Evolutionary conservation across 2,113 vertebrate species (phyloP).

Genomic region (Damaliscus lunatus): DNA sequence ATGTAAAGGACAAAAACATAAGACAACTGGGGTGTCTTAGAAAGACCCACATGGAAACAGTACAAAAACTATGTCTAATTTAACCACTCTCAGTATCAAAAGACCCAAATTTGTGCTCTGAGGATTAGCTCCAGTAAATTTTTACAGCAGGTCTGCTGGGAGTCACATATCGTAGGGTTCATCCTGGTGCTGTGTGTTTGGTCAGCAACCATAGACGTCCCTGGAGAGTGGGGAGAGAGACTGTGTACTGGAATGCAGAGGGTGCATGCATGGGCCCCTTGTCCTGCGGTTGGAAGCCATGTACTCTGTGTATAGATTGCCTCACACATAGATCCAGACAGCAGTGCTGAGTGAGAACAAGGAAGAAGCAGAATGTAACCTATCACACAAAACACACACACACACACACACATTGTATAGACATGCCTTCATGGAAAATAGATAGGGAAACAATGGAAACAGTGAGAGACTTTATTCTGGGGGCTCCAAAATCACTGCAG

Average conservation of each 20-base stretch:
- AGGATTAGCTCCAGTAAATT: neutral
- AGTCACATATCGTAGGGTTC: neutral
- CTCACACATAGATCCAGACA: fast-evolving
- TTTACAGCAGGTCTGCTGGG: neutral
- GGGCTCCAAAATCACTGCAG: neutral
- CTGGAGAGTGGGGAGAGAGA: neutral
- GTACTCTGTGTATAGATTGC: fast-evolving
- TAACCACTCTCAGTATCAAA: neutral
- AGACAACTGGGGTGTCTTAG: neutral
- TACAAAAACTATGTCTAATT: neutral
- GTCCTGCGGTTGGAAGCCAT: neutral
- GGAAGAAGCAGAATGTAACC: neutral
- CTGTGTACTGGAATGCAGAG: neutral
- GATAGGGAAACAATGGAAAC: neutral
- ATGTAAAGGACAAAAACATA: neutral
- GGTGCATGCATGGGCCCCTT: fast-evolving
- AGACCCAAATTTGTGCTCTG: neutral
- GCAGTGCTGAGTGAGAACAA: neutral
- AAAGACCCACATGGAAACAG: neutral
- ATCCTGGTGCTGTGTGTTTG: fast-evolving
- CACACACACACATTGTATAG: too few relatives aligned
- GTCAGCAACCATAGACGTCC: neutral
- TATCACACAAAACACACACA: fast-evolving
- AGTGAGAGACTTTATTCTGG: neutral
- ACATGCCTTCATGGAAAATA: neutral